Conservation (phyloP, 2,113 vertebrate species). For the Neolamprologus cancellatus region DNA sequence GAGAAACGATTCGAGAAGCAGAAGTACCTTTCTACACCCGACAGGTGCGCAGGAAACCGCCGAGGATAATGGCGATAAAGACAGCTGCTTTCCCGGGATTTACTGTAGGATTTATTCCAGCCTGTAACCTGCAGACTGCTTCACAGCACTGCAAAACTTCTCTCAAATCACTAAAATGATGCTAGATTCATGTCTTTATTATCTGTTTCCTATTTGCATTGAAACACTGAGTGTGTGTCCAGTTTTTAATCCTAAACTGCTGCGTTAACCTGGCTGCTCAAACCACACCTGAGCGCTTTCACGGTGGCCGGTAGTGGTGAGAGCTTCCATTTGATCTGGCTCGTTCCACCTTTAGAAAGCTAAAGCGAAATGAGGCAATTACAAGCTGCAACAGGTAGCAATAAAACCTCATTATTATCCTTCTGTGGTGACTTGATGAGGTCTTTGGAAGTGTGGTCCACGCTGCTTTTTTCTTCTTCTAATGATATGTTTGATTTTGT, state of each 20-base stretch:
- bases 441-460: background rate
- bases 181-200: background rate
- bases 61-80: background rate
- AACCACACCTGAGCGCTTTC: background rate
- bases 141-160: background rate
- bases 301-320: background rate
- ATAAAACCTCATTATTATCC: background rate
- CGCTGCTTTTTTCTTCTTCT: background rate
- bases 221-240: background rate
- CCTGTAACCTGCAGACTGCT: background rate
- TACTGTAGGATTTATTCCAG: background rate
- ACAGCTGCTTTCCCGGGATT: background rate
- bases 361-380: background rate
- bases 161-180: background rate
- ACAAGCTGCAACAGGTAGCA: background rate
- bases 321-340: background rate
- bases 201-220: background rate
- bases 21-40: slow-evolving; percentile 97
- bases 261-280: background rate
- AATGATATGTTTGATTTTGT: background rate
- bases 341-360: background rate
- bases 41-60: slow-evolving; percentile 76
- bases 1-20: slow-evolving; percentile 99
- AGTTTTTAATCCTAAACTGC: background rate
- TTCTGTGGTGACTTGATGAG: background rate